Conservation (phyloP, 2,113 vertebrate species). For the Pachypanchax playfairii region DNA sequence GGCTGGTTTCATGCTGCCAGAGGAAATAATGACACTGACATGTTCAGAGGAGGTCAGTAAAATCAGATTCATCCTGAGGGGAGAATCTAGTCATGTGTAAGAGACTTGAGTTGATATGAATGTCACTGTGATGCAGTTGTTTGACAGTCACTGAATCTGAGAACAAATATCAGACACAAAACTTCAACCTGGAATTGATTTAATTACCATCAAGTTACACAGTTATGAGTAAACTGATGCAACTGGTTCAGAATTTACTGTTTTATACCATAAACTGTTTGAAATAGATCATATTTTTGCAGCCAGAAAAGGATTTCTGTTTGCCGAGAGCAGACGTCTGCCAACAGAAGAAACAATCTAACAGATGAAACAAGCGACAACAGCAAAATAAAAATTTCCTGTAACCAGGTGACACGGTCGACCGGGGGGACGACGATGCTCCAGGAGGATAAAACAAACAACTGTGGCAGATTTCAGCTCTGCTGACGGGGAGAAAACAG, state of each 20-base stretch:
- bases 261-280: not conserved
- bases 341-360: slow-evolving; percentile 4
- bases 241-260: too few species aligned
- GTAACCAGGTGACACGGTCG: slow-evolving; percentile 18
- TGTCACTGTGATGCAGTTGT: slow-evolving; percentile 24
- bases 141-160: not conserved
- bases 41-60: slow-evolving; percentile 8
- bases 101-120: slow-evolving; percentile 13
- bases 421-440: not conserved
- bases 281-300: not conserved
- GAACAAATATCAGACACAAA: not conserved
- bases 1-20: not conserved
- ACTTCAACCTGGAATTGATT: too few species aligned
- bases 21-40: not conserved
- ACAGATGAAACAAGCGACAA: slow-evolving; percentile 1
- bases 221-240: too few species aligned
- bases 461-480: slow-evolving; percentile 13
- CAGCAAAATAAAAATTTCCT: not conserved
- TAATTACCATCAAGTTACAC: too few species aligned
- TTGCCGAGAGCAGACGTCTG: not conserved
- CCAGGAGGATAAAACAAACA: slow-evolving; percentile 29
- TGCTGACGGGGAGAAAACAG: slow-evolving; percentile 20
- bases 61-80: not conserved
- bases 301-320: not conserved
- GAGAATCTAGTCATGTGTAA: slow-evolving; percentile 7